Evolutionary conservation across 2,888 invertebrate species (phyloP).

Genomic region (Thalpophila matura): DNA sequence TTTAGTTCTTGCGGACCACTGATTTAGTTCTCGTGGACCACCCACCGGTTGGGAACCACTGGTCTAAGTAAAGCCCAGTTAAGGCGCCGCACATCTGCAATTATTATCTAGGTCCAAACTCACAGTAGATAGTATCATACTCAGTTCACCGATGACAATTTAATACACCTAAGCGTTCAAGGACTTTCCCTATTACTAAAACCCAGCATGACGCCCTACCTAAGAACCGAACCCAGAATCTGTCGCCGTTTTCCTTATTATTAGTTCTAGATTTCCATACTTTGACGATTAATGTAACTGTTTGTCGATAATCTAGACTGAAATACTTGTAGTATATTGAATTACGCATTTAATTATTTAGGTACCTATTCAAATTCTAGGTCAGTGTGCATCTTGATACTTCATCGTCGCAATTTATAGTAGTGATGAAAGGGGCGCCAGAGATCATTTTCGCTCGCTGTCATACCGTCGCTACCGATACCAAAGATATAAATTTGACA

Average conservation of each 20-base stretch:
- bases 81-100: background rate
- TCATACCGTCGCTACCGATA: conserved; percentile 94
- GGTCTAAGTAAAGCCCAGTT: background rate
- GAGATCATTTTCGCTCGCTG: conserved; percentile 97
- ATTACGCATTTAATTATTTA: conserved; percentile 22
- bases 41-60: background rate
- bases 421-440: conserved; percentile 99
- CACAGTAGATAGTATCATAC: too few relatives aligned
- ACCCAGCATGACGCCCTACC: background rate
- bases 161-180: background rate
- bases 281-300: background rate
- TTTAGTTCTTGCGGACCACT: too few relatives aligned
- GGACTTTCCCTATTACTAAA: conserved; percentile 1
- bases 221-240: conserved; percentile 4
- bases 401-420: conserved; percentile 94
- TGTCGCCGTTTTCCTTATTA: conserved; percentile 20
- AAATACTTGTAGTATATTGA: conserved; percentile 8
- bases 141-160: background rate
- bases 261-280: background rate
- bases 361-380: conserved; percentile 62
- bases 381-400: conserved; percentile 95
- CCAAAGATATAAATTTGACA: conserved; percentile 91
- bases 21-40: too few relatives aligned
- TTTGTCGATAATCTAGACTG: conserved; percentile 1
- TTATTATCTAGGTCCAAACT: background rate